These are phyloP conservation scores for Misgurnus mizolepis DNA, from an alignment of 2,113 vertebrate species.

Conservation along the genomic window DNA sequence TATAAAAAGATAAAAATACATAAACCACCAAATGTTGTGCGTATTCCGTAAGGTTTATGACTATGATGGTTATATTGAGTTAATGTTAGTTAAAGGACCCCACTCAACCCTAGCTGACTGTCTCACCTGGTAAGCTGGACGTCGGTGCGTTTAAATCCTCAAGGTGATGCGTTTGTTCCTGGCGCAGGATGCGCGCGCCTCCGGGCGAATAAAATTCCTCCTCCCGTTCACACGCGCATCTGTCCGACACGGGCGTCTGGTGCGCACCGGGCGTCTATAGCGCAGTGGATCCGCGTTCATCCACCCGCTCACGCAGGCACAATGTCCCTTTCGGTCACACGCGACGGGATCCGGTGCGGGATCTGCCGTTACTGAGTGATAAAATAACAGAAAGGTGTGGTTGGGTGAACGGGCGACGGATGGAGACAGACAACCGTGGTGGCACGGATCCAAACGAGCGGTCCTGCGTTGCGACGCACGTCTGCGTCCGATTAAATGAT, in stretches of 20 bases:
- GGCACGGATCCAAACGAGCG: conserved; percentile 41
- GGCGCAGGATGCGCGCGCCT: conserved; percentile 40
- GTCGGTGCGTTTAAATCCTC: conserved; percentile 32
- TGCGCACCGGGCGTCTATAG: conserved; percentile 32
- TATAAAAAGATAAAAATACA: no score
- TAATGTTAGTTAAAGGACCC: neutral
- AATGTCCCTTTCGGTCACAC: conserved; percentile 28
- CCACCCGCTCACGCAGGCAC: conserved; percentile 8
- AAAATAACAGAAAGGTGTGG: conserved; percentile 44
- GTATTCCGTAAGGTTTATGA: neutral
- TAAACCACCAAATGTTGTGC: no score
- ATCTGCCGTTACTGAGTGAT: conserved; percentile 1
- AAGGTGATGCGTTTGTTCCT: conserved; percentile 38
- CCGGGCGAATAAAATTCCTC: conserved; percentile 39
- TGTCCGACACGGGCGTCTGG: conserved; percentile 29
- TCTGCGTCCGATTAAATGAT: conserved; percentile 4
- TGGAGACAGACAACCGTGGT: conserved; percentile 42
- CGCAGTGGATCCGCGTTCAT: conserved; percentile 24
- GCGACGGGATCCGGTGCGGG: neutral
- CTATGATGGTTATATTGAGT: neutral
- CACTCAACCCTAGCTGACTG: neutral
- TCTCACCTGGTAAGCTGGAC: conserved; percentile 47
- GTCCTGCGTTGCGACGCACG: conserved; percentile 33
- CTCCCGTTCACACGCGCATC: conserved; percentile 54
- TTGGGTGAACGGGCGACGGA: conserved; percentile 29